Evolutionary conservation across 2,888 invertebrate species (phyloP), one percentile per base, ranked within the genome.

Genomic region (Andrena trimmerana): DNA sequence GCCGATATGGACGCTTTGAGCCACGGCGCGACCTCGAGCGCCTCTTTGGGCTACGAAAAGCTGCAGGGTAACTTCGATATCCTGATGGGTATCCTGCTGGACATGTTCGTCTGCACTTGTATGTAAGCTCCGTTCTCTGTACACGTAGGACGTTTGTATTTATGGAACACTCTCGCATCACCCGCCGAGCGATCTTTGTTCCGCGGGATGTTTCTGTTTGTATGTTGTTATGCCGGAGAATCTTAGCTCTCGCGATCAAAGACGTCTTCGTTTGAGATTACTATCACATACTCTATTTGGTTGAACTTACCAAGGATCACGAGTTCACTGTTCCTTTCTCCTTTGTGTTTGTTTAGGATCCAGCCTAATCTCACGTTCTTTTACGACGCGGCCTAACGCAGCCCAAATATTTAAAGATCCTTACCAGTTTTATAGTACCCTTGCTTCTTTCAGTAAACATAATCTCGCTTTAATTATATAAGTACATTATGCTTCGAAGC

Each of bases 71-170:
- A 92, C 70, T 83, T 93, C 6, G 92, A 92, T 66, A 93, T 92
- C 54, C 82, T 93, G 33, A 93, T 92, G 78, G 91, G 92, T 54
- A 93, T 93, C 71, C 86, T 93, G 2, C 87, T 93, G 71, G 92
- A 93, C 82, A 89, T 92, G 59, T 93, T 93, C 62, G 91, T 93
- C 60, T 92, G 92, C 81, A 92, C 92, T 75, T 93, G 93, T 84
- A 90, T 93, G 68, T 93, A 71, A 90, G 29, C 20, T 8, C 42
- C 16, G 42, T 5, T 67, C 52, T 66, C 24, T 1, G 31, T 2
- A 42, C 54, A 10, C 31, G 48, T 6, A 52, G 52, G 54, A 24
- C 27, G 27, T 7, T 60, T 24, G 31, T 57, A 29, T 60, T 50
- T 33, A 66, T 24, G 33, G 8, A 59, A 31, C 36, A 3, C 59